A percentile compares a stretch with the other conserved stretches of the same genome.
Evolutionary conservation across 2,113 vertebrate species (phyloP).

Genomic region (Chaenogobius annularis): DNA sequence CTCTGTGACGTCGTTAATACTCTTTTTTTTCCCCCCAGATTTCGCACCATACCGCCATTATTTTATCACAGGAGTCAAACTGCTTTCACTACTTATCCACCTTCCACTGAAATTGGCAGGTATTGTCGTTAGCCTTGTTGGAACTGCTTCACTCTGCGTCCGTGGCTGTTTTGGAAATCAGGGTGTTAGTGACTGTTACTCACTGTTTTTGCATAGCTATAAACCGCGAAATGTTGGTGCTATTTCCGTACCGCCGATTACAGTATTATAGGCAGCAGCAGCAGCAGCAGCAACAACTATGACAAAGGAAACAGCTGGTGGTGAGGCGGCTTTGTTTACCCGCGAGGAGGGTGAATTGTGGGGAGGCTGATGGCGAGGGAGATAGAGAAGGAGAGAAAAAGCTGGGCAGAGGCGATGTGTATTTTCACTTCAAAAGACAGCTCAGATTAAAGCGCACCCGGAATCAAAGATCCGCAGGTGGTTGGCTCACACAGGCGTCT

Average conservation of each 20-base stretch:
- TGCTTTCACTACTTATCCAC: too few species aligned
- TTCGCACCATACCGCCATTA: too few species aligned
- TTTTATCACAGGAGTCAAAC: too few species aligned
- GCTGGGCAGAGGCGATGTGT: constrained; percentile 35
- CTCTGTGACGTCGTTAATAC: too few species aligned
- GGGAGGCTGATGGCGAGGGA: neutral
- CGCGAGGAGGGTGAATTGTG: neutral
- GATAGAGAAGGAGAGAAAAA: neutral
- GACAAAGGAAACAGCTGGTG: constrained; percentile 50
- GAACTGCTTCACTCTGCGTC: neutral
- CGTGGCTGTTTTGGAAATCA: neutral
- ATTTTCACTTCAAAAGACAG: constrained; percentile 80
- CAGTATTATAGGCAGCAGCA: neutral
- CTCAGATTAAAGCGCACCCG: constrained; percentile 79
- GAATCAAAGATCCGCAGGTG: constrained; percentile 77
- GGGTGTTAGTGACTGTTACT: too few species aligned
- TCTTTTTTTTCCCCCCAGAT: too few species aligned
- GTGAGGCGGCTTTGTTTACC: constrained; percentile 29
- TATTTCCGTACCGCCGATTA: neutral
- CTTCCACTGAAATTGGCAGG: too few species aligned
- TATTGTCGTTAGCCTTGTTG: too few species aligned
- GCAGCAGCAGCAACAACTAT: too few species aligned
- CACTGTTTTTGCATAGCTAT: neutral
- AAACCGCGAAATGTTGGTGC: neutral
- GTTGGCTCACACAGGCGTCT: constrained; percentile 64